phyloP scores from a whole-genome alignment of 2,888 invertebrate genomes.

The Carterocephalus palaemon region DNA sequence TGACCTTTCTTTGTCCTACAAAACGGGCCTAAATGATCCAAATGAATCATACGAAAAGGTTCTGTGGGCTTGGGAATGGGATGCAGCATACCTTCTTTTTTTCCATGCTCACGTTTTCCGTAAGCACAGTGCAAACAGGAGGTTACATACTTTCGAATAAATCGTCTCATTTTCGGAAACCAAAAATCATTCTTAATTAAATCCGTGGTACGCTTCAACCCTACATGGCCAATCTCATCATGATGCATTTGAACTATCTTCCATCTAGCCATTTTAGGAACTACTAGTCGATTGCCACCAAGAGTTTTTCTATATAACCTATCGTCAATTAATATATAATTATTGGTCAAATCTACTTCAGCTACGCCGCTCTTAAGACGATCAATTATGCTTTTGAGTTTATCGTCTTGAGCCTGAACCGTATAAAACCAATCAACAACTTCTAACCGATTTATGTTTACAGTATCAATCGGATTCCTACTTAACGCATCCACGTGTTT shows the following conservation, averaged over 20 bases:
- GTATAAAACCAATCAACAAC: slow-evolving; percentile 16
- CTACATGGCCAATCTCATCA: slow-evolving; percentile 42
- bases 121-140: slow-evolving; percentile 38
- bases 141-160: slow-evolving; percentile 35
- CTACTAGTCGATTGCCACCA: slow-evolving; percentile 29
- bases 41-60: slow-evolving; percentile 28
- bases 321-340: slow-evolving; percentile 21
- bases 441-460: slow-evolving; percentile 1
- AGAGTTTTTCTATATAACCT: slow-evolving; percentile 22
- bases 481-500: slow-evolving; percentile 30
- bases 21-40: slow-evolving; percentile 33
- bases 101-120: slow-evolving; percentile 35
- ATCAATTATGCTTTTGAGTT: slow-evolving; percentile 4
- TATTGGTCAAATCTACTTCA: slow-evolving; percentile 10
- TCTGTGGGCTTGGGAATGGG: slow-evolving; percentile 31
- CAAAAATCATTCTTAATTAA: slow-evolving; percentile 30
- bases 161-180: no score
- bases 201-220: slow-evolving; percentile 31
- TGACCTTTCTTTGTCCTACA: slow-evolving; percentile 26
- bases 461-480: slow-evolving; percentile 13
- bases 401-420: slow-evolving; percentile 19
- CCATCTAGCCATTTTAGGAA: slow-evolving; percentile 37
- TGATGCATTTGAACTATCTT: slow-evolving; percentile 41
- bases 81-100: slow-evolving; percentile 27
- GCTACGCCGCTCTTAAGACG: slow-evolving; percentile 4